Conservation (phyloP, 2,113 vertebrate species). For the Coracopsis vasa region DNA sequence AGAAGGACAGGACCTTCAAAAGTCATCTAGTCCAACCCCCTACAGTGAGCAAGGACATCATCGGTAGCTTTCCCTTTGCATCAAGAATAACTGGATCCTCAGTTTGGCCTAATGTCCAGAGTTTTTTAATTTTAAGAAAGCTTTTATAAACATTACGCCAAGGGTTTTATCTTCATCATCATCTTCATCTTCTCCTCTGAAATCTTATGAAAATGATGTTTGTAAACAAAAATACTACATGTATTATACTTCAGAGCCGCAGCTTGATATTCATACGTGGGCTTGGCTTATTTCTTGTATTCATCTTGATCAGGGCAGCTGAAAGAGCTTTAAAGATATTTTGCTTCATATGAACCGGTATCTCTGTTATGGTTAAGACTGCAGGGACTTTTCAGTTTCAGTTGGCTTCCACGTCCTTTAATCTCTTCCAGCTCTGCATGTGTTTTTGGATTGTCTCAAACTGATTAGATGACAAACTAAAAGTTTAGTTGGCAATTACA, state of each 20-base stretch:
- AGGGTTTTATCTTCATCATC: neutral
- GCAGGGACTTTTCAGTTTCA: neutral
- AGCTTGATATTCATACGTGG: neutral
- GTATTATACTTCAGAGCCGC: neutral
- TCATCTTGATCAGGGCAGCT: neutral
- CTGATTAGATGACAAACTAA: neutral
- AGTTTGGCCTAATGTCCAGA: neutral
- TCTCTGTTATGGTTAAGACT: neutral
- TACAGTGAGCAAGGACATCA: neutral
- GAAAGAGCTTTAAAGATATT: neutral
- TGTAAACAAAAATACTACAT: neutral
- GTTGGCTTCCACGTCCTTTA: neutral
- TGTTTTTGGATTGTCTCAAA: neutral
- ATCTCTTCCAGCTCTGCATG: neutral
- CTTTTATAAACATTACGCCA: neutral
- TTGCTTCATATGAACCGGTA: neutral
- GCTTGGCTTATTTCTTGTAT: neutral
- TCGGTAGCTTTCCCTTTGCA: neutral
- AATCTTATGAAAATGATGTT: neutral
- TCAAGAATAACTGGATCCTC: neutral
- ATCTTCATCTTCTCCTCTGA: neutral
- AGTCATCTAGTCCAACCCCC: neutral
- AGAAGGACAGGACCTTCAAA: neutral
- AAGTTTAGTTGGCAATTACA: conserved; percentile 6
- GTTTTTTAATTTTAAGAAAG: neutral